Evolutionary conservation across 2,888 invertebrate species (phyloP).

Genomic region (Cryptus viduatorius): DNA sequence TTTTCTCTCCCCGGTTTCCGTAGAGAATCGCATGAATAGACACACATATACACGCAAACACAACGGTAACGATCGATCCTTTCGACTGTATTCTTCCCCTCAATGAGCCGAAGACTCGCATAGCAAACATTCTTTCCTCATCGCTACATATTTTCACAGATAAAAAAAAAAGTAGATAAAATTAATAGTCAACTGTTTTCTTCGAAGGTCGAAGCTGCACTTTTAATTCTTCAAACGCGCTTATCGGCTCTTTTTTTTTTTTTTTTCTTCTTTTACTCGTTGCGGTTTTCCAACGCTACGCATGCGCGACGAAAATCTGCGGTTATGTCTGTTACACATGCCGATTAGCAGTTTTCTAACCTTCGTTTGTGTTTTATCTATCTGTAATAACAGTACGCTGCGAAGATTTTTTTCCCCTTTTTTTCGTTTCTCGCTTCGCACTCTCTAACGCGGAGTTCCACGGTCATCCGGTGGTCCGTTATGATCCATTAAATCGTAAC

Average conservation of each 20-base stretch:
- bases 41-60: background rate
- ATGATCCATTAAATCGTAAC: conserved; percentile 63
- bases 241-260: background rate
- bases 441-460: conserved; percentile 30
- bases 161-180: conserved; percentile 3
- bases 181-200: background rate
- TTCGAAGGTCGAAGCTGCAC: background rate
- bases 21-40: background rate
- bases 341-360: conserved; percentile 19
- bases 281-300: background rate
- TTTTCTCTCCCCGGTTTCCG: conserved; percentile 37
- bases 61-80: conserved; percentile 46
- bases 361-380: conserved; percentile 53
- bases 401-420: conserved; percentile 8
- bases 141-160: background rate
- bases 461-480: conserved; percentile 49
- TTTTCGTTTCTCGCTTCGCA: conserved; percentile 7
- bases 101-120: conserved; percentile 13
- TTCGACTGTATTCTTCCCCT: conserved; percentile 27
- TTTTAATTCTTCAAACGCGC: background rate
- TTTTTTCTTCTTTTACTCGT: background rate
- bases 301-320: conserved; percentile 44
- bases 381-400: conserved; percentile 29
- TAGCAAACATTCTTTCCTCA: background rate
- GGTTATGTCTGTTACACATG: conserved; percentile 6